Base-by-base conservation (phyloP, 2,888 invertebrate species). In the Heliconius aoede region DNA sequence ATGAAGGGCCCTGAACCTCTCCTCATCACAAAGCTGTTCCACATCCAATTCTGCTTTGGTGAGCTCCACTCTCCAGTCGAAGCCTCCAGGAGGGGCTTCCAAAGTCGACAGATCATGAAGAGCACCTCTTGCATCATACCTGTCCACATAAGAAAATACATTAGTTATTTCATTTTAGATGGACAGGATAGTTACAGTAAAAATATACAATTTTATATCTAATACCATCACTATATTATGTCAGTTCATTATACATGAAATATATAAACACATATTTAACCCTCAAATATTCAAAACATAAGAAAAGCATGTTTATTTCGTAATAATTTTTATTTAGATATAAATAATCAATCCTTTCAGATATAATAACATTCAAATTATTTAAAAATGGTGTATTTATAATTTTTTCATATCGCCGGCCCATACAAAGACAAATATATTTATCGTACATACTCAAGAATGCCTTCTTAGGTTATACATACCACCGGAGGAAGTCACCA, bases 81-180 rank as follows among this genome's bases (percentile, higher is more conserved):
- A 95, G 83, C 97, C 97, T 84, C 97, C 97, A 9, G 96, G 95
- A 73, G 97, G 96, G 51, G 97, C 97, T 91, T 99, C 99, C 88
- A 96, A 96, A 46, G 95, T 94, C 73, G 95, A 93, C 86, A 99
- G 95, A 92, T 99, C 99, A 85, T 97, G 97, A 83, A 99, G 95
- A 76, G 98, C 97, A 77, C 98, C 99, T 83, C 99, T 95, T 80
- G 98, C 98, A 95, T 99, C 99, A 94, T 99, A 99, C 95, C 99
- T 99, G 91, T 81, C 82, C 87, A 91, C 82, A 88, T 84, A 87
- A 83, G 46, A 79, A 24, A 24, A 11, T 18, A 72, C 18, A 69
- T 72, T 24, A 32, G 24, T 60, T 26, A 1, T 7, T 4, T 26
- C 7, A 60, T 30, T 72, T 26, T 72, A 26, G 58, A 40, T 61